phyloP scores from a whole-genome alignment of 2,888 invertebrate genomes.

The Asteroscopus sphinx region DNA sequence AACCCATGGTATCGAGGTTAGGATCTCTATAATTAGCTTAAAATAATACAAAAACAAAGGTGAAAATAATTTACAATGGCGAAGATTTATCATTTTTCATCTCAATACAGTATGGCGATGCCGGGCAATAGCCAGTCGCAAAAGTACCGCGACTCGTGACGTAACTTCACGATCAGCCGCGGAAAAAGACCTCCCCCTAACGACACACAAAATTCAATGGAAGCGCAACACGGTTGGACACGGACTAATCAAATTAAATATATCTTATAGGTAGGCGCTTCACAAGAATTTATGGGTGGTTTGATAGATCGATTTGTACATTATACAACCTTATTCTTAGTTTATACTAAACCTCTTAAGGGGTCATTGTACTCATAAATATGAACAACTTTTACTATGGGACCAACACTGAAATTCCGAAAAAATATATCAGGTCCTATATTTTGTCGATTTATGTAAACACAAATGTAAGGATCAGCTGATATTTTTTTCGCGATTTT shows the following conservation, averaged over 20 bases:
- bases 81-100: slow-evolving; percentile 55
- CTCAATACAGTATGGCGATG: slow-evolving; percentile 53
- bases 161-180: slow-evolving; percentile 52
- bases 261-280: slow-evolving; percentile 39
- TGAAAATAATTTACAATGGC: slow-evolving; percentile 39
- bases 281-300: slow-evolving; percentile 33
- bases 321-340: too few species aligned
- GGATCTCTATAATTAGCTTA: slow-evolving; percentile 9
- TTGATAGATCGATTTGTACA: slow-evolving; percentile 49
- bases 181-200: slow-evolving; percentile 50
- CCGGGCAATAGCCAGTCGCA: slow-evolving; percentile 44
- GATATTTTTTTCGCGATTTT: too few species aligned
- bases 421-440: too few species aligned
- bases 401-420: too few species aligned
- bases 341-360: too few species aligned
- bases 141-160: slow-evolving; percentile 56
- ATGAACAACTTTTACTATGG: too few species aligned
- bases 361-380: too few species aligned
- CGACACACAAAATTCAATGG: slow-evolving; percentile 35
- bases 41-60: slow-evolving; percentile 17
- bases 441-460: too few species aligned
- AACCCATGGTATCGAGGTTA: slow-evolving; percentile 18
- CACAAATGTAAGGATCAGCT: too few species aligned
- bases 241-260: slow-evolving; percentile 34
- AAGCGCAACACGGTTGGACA: slow-evolving; percentile 38